Base-by-base conservation (phyloP, 2,888 invertebrate species). In the Uloborus plumipes region DNA sequence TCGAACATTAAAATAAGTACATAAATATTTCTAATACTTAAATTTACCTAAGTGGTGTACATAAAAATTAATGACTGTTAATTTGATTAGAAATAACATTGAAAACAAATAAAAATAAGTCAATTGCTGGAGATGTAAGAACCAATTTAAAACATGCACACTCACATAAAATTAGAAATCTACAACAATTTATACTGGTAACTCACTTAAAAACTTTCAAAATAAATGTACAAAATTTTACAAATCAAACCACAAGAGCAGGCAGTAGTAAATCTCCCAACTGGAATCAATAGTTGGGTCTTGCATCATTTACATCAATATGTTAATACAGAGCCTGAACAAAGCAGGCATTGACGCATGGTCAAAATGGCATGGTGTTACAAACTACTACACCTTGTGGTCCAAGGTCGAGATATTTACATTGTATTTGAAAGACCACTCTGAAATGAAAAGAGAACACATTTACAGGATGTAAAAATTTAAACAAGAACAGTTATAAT, bases 381-480 rank as follows among this genome's bases (percentile, higher is more conserved):
- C 20, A 16, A 51, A 51, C 22, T 66, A 66, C 66, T 66, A 66
- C 66, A 66, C 51, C 66, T 66, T 22, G 66, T 66, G 66, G 66
- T 66, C 66, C 66, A 66, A 66, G 26, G 51, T 51, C 26, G 51
- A 65, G 18, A 66, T 66, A 66, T 66, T 51, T 66, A 66, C 66
- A 66, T 22, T 26, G 49, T 22, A 51, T 50, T 18, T 20, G 15
- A 26, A 51, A 66, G 26, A 26, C 49, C 66, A 66, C 51, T 26
- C 66, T 66, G 51, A 51, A 66, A 66, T 15, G 14, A 22, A 66
- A 66, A 66, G 14, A 62, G 31, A 31, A 39, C 1, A 16, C n/a
- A 16, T 18, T 26, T 55, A 9, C 9, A 55, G n/a, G 6, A 55
- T n/a, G 20, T 2, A 55, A 55, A 20, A 55, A 1, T 55, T 18